Conservation (phyloP, 2,888 invertebrate genomes). For the Polydrusus tereticollis region DNA sequence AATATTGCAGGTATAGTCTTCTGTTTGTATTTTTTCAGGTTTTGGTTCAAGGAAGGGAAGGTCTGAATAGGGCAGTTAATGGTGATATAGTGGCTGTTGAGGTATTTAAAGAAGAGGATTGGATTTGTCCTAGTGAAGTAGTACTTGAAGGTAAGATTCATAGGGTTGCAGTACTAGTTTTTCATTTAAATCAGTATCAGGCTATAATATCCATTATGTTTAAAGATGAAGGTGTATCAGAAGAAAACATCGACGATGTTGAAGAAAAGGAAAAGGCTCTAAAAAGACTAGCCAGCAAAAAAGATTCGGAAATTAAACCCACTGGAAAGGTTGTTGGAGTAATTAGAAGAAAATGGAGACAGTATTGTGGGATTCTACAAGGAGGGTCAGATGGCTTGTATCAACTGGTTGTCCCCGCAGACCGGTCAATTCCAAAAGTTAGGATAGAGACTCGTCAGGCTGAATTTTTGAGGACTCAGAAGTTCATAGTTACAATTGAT, state of each 20-base stretch:
- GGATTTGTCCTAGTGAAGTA: conserved; percentile 92
- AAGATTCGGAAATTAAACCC: conserved; percentile 66
- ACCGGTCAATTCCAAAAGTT: conserved; percentile 93
- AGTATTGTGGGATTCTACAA: conserved; percentile 96
- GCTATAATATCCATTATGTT: not conserved
- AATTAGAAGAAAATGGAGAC: conserved; percentile 95
- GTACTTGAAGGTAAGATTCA: conserved; percentile 80
- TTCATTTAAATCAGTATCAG: conserved; percentile 63
- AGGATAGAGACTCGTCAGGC: conserved; percentile 96
- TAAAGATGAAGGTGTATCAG: conserved; percentile 51
- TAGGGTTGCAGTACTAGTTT: too few relatives aligned
- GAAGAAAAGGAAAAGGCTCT: conserved; percentile 71
- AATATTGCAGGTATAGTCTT: too few relatives aligned
- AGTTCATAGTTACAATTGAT: conserved; percentile 96
- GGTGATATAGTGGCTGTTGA: conserved; percentile 94
- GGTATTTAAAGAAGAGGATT: conserved; percentile 88
- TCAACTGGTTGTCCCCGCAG: conserved; percentile 95
- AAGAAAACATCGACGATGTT: conserved; percentile 76
- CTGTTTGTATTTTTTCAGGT: conserved; percentile 73
- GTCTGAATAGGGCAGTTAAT: conserved; percentile 94
- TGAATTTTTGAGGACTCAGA: conserved; percentile 81
- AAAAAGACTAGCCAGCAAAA: conserved; percentile 50
- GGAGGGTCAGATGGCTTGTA: conserved; percentile 78
- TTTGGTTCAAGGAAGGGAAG: conserved; percentile 85
- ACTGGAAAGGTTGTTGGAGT: conserved; percentile 93